Conservation (phyloP, 2,888 invertebrate species). For the Cistogaster globosa region DNA sequence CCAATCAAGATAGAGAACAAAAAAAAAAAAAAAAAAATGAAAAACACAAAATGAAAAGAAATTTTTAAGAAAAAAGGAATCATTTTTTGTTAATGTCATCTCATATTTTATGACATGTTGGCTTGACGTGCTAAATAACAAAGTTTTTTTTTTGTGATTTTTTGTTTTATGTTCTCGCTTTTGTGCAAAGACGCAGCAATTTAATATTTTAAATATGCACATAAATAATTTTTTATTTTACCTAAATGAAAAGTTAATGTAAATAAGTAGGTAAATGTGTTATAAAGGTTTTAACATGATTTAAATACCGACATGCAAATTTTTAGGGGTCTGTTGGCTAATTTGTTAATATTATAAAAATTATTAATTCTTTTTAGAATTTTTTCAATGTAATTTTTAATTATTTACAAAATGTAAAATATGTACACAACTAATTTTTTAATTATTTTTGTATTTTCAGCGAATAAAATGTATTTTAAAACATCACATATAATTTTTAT, state of each 20-base stretch:
- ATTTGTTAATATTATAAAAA: too few species aligned
- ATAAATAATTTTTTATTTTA: conserved; percentile 23
- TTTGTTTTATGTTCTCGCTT: neutral
- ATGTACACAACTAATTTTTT: neutral
- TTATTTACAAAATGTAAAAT: neutral
- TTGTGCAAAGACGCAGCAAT: neutral
- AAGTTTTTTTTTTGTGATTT: conserved; percentile 11
- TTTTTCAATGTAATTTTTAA: too few species aligned
- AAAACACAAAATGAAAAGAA: neutral
- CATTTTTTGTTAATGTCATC: conserved; percentile 49
- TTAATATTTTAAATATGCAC: conserved; percentile 25
- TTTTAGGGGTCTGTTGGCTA: neutral
- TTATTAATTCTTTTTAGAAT: too few species aligned
- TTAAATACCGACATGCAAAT: neutral
- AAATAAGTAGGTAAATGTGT: neutral
- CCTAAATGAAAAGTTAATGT: neutral
- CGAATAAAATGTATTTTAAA: neutral
- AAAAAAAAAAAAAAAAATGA: neutral
- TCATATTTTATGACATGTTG: conserved; percentile 53
- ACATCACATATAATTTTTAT: neutral
- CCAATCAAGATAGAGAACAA: neutral
- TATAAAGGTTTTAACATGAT: neutral
- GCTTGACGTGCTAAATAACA: conserved; percentile 53
- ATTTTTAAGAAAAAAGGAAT: conserved; percentile 18
- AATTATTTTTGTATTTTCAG: neutral